phyloP scores from a whole-genome alignment of 1,140 invertebrate genomes.

The Calosoma granatense region DNA sequence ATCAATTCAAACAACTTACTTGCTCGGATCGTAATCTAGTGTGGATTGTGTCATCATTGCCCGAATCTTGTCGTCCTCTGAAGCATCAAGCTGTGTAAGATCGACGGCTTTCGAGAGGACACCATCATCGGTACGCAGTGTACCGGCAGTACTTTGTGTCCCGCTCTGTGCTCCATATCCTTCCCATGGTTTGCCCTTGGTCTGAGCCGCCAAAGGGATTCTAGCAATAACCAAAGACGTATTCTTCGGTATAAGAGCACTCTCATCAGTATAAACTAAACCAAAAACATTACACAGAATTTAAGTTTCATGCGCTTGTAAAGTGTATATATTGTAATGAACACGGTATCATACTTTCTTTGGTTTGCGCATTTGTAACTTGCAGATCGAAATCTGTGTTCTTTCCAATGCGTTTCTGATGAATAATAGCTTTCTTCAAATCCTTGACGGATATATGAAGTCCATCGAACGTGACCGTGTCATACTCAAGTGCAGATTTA shows the following conservation, averaged over 20 bases:
- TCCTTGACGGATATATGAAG: conserved; percentile 90
- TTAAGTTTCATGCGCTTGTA: no score
- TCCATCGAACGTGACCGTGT: conserved; percentile 94
- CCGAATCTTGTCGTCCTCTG: conserved; percentile 94
- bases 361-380: conserved; percentile 95
- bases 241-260: conserved; percentile 89
- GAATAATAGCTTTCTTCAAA: conserved; percentile 87
- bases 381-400: conserved; percentile 91
- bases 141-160: conserved; percentile 26
- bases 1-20: conserved; percentile 58
- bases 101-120: conserved; percentile 54
- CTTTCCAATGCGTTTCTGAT: conserved; percentile 90
- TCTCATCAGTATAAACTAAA: conserved; percentile 85
- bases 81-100: conserved; percentile 78
- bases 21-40: conserved; percentile 91
- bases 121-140: conserved; percentile 43
- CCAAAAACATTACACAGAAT: conserved; percentile 4
- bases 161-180: conserved; percentile 33
- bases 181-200: conserved; percentile 60
- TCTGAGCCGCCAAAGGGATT: conserved; percentile 70
- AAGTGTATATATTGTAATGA: neutral
- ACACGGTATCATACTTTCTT: conserved; percentile 73
- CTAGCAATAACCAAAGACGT: conserved; percentile 92
- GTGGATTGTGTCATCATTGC: conserved; percentile 96
- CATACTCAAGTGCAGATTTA: conserved; percentile 88